phyloP scores from a whole-genome alignment of 2,888 invertebrate species.

The Melinaea menophilus region DNA sequence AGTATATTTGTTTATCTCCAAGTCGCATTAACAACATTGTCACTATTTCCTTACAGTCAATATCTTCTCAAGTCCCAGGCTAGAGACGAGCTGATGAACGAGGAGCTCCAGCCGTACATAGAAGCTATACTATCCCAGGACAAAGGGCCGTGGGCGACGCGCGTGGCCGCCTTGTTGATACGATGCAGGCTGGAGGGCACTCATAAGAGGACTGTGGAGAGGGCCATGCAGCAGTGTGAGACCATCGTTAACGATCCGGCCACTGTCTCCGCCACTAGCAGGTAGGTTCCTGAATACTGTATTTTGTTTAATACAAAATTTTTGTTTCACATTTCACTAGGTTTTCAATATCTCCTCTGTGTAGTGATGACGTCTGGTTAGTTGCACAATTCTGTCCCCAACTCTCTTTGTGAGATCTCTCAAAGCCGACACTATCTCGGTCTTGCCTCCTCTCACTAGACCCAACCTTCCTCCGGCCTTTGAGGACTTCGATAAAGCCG shows the following conservation, averaged over 20 bases:
- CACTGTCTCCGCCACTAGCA: conserved; percentile 45
- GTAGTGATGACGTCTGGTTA: no score
- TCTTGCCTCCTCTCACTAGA: no score
- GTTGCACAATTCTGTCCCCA: no score
- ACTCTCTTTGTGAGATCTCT: no score
- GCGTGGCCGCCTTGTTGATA: conserved; percentile 84
- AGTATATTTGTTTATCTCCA: neutral
- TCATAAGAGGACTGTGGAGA: conserved; percentile 89
- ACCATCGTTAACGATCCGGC: conserved; percentile 81
- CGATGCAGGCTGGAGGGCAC: conserved; percentile 87
- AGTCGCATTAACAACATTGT: no score
- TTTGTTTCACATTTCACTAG: no score
- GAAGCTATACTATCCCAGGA: conserved; percentile 80
- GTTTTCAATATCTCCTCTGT: no score
- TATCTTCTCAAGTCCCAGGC: conserved; percentile 86
- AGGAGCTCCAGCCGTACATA: conserved; percentile 90
- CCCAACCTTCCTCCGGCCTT: no score
- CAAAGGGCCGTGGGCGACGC: conserved; percentile 85
- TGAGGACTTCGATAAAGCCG: no score
- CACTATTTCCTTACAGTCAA: conserved; percentile 68
- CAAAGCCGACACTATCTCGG: conserved; percentile 13
- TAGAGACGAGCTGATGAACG: conserved; percentile 86
- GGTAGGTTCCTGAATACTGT: conserved; percentile 40
- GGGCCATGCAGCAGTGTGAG: conserved; percentile 92
- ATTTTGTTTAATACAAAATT: neutral